A percentile compares a stretch with the other conserved stretches of the same genome.
These are phyloP conservation scores for Lepus europaeus DNA, from an alignment of 2,113 vertebrate genomes.

Conservation along the genomic window DNA sequence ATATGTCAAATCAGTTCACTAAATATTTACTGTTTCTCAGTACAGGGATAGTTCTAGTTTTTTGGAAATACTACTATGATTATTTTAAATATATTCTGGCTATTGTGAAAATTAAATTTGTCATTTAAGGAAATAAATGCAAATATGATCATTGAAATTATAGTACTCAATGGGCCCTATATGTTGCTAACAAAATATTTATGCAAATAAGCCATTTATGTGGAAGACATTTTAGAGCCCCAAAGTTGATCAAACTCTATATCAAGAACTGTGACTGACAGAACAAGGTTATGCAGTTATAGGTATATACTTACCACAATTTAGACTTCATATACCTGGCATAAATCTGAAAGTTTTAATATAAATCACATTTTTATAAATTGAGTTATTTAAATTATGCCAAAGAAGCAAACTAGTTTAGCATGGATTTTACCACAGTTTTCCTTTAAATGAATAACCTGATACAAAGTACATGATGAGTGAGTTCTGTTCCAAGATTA, in stretches of 20 bases:
- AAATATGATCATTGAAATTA: constrained; percentile 13
- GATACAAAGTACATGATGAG: neutral
- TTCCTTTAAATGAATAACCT: constrained; percentile 1
- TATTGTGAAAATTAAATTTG: constrained; percentile 12
- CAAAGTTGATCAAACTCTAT: constrained; percentile 20
- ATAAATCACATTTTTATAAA: constrained; percentile 37
- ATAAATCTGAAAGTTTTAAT: neutral
- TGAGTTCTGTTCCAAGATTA: neutral
- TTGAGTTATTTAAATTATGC: constrained; percentile 38
- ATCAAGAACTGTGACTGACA: neutral
- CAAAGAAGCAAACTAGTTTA: constrained; percentile 31
- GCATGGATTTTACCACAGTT: constrained; percentile 1
- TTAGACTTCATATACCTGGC: neutral
- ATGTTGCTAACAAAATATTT: constrained; percentile 40
- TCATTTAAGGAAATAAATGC: constrained; percentile 31
- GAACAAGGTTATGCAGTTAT: neutral
- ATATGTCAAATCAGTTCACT: constrained; percentile 23
- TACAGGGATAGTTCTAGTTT: constrained; percentile 19
- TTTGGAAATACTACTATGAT: neutral
- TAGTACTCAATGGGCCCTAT: neutral
- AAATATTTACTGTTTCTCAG: constrained; percentile 27
- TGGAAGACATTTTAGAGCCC: neutral
- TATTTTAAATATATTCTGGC: neutral
- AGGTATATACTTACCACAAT: neutral
- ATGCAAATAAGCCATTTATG: neutral